phyloP scores from a whole-genome alignment of 2,888 invertebrate species.

The Campoletis raptor region DNA sequence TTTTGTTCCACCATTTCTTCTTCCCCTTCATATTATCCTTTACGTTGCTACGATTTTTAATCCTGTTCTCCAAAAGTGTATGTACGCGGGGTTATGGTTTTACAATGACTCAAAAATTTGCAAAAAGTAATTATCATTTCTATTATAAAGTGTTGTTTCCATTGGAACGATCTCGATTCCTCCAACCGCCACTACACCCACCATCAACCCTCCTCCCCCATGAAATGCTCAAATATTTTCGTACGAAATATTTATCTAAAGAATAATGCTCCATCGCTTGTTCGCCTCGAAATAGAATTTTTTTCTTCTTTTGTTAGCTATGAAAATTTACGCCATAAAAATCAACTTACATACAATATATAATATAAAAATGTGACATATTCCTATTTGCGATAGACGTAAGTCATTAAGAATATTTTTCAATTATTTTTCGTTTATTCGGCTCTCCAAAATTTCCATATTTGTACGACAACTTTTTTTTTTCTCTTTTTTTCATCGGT shows the following conservation, averaged over 20 bases:
- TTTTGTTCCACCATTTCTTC: slow-evolving; percentile 17
- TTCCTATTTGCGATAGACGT: slow-evolving; percentile 42
- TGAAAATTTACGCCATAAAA: slow-evolving; percentile 37
- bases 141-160: slow-evolving; percentile 32
- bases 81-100: not conserved
- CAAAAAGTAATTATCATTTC: not conserved
- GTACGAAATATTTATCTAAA: slow-evolving; percentile 55
- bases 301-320: slow-evolving; percentile 1
- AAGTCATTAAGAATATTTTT: not conserved
- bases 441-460: not conserved
- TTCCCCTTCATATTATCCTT: not conserved
- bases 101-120: not conserved
- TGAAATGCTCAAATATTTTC: slow-evolving; percentile 68
- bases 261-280: slow-evolving; percentile 51
- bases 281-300: slow-evolving; percentile 47
- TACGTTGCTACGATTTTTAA: not conserved
- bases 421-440: not conserved
- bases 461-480: slow-evolving; percentile 3
- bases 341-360: slow-evolving; percentile 28
- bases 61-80: not conserved
- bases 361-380: slow-evolving; percentile 33
- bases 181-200: no score
- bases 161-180: slow-evolving; percentile 21
- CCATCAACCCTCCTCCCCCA: no score
- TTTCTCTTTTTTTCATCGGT: not conserved